phyloP scores from a whole-genome alignment of 2,113 vertebrate species.

The Conger conger region DNA sequence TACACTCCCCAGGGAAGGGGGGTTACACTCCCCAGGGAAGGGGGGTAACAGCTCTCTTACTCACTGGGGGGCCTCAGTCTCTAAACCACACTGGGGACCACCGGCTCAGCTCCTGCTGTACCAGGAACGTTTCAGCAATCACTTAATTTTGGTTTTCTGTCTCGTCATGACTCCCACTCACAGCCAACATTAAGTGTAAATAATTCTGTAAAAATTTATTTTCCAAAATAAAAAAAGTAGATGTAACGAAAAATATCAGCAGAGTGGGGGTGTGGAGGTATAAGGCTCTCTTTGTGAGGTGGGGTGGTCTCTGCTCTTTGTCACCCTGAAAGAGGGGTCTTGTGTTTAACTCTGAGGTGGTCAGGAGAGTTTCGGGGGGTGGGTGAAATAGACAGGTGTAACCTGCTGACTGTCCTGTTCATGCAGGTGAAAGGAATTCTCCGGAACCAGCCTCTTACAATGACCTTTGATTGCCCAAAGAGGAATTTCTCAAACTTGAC shows the following conservation, averaged over 20 bases:
- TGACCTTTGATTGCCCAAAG: too few species aligned
- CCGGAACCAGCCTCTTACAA: too few species aligned
- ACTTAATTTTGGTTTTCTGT: background rate
- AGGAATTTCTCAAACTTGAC: too few species aligned
- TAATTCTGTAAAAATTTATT: too few species aligned
- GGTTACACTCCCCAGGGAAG: background rate
- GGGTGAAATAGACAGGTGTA: background rate
- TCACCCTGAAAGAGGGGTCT: background rate
- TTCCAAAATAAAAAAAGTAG: too few species aligned
- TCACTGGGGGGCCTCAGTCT: background rate
- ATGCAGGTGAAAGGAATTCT: too few species aligned
- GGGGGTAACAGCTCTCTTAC: background rate
- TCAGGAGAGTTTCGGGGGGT: background rate
- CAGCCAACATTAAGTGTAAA: too few species aligned
- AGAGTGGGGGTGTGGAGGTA: slow-evolving; percentile 14
- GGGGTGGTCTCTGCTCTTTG: slow-evolving; percentile 47
- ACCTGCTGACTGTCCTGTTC: background rate
- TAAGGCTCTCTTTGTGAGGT: slow-evolving; percentile 56
- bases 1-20: background rate
- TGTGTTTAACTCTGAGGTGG: background rate
- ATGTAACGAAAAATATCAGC: too few species aligned
- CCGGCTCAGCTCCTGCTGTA: background rate
- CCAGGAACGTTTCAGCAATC: background rate
- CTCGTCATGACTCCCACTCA: too few species aligned
- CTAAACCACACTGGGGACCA: background rate